Evolutionary conservation across 2,797 vertebrate species (phyloP), one percentile per base, ranked within the genome.

Genomic region (Pelobates cultripes): DNA sequence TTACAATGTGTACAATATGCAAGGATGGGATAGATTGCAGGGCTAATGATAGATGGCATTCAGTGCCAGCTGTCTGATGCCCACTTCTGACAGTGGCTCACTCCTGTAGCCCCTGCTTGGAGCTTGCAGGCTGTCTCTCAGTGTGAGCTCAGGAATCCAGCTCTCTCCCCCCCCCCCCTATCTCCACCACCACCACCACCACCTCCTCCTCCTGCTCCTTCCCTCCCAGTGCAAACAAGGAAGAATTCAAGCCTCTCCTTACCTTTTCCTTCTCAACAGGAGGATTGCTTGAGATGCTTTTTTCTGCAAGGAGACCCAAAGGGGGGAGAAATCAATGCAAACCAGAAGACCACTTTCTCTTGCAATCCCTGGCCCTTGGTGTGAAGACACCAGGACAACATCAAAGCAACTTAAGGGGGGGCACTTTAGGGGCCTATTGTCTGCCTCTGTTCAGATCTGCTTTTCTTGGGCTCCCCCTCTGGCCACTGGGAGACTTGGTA

Each of bases 351-450:
- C 67, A 82, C 53, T 82, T 67, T 86, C 90, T 51, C 91, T 91
- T 88, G 91, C 87, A 89, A 87, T 90, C 89, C 92, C 92, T 89
- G 87, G 89, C 83, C 92, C 91, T 91, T 83, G 91, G 92, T 89
- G 89, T 90, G 91, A 91, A 95, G 95, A 93, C 93, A 90, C 92
- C 89, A 89, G 94, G 93, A 91, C 93, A 92, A 92, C 91, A 90
- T 92, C 91, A 93, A 94, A 94, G 94, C 94, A 93, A 95, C 91
- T 96, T 90, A 93, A 90, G 78, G 85, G 28, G 95, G 94, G 94
- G 92, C 91, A 94, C 93, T 95, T 90, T 89, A 93, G 93, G 93
- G 94, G 93, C 93, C 92, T 95, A 94, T 94, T 95, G 94, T 95
- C 91, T 91, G 93, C 91, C 43, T 93, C 91, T 85, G 88, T 88